Evolutionary conservation across 2,888 invertebrate genomes (phyloP).

Genomic region (Sarcophaga caerulescens): DNA sequence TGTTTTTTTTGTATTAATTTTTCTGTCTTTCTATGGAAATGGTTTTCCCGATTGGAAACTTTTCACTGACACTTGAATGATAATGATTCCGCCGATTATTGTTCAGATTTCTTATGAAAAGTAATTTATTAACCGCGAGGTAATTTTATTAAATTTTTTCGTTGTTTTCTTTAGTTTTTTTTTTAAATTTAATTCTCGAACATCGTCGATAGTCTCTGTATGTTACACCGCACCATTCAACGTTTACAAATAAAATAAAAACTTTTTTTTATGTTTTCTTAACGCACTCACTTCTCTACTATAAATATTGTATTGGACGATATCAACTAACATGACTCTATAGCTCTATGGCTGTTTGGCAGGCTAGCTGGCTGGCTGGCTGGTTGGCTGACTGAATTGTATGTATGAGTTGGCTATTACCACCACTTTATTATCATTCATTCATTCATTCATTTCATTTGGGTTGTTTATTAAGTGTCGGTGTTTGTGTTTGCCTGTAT

Average conservation of each 20-base stretch:
- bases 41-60: background rate
- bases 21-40: slow-evolving; percentile 30
- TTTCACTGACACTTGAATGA: slow-evolving; percentile 15
- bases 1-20: slow-evolving; percentile 18
- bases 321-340: background rate
- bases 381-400: slow-evolving; percentile 26
- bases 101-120: slow-evolving; percentile 9
- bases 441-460: background rate
- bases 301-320: slow-evolving; percentile 38
- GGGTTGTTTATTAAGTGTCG: background rate
- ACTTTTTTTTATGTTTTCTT: slow-evolving; percentile 43
- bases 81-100: slow-evolving; percentile 37
- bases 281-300: slow-evolving; percentile 42
- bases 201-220: slow-evolving; percentile 20
- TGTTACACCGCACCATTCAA: slow-evolving; percentile 54
- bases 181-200: background rate
- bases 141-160: slow-evolving; percentile 3
- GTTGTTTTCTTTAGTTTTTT: background rate
- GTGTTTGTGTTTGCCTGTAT: background rate
- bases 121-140: slow-evolving; percentile 17
- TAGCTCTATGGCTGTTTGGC: slow-evolving; percentile 24
- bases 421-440: slow-evolving; percentile 46
- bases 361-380: slow-evolving; percentile 14
- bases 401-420: slow-evolving; percentile 53
- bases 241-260: slow-evolving; percentile 58